Conservation (phyloP, 2,113 vertebrate species). For the Chelonoidis abingdonii region DNA sequence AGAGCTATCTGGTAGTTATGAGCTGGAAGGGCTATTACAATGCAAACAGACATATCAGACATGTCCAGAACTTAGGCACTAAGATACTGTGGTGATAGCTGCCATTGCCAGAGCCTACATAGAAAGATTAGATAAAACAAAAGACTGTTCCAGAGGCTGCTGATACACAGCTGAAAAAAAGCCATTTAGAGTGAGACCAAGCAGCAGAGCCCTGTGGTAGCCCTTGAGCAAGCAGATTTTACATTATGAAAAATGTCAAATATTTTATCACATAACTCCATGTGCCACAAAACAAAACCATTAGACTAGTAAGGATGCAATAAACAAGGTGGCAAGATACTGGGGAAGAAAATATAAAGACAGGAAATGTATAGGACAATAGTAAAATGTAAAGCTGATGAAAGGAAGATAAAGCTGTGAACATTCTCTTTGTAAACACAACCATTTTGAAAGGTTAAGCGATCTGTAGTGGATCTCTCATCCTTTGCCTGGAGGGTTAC, state of each 20-base stretch:
- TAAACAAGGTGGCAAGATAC: background rate
- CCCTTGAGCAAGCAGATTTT: background rate
- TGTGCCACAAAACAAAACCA: background rate
- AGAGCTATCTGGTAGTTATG: background rate
- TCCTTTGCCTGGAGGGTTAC: background rate
- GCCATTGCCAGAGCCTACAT: background rate
- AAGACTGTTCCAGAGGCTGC: background rate
- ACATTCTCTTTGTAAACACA: background rate
- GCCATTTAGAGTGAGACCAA: background rate
- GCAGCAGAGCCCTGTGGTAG: background rate
- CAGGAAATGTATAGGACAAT: fast-evolving
- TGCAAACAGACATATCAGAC: background rate
- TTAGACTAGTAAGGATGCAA: background rate
- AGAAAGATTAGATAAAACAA: fast-evolving
- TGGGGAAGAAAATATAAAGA: background rate
- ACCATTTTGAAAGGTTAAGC: background rate
- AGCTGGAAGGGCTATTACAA: background rate
- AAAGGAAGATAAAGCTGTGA: background rate
- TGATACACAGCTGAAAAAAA: background rate
- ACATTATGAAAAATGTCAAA: background rate
- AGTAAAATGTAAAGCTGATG: background rate
- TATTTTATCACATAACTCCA: background rate
- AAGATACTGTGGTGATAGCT: background rate
- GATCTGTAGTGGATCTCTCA: background rate
- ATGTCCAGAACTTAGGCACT: background rate